Evolutionary conservation across 2,797 vertebrate genomes (phyloP).

Genomic region (Poecilia velifera): DNA sequence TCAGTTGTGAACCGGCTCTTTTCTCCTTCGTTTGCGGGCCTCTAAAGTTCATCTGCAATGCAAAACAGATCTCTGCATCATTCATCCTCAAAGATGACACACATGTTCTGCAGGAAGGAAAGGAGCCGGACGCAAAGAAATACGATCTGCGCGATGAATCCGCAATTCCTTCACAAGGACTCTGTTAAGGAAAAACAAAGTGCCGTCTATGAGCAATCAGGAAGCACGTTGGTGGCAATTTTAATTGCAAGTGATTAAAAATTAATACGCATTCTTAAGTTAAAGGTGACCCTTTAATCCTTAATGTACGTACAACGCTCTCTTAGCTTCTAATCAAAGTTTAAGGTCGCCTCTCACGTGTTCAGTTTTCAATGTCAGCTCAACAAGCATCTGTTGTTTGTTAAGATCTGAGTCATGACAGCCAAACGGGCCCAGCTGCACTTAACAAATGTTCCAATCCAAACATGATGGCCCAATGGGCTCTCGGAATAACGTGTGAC

Average conservation of each 20-base stretch:
- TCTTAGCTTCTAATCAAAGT: background rate
- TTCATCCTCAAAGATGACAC: background rate
- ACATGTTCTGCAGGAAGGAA: background rate
- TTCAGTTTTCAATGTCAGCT: background rate
- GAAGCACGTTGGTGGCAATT: background rate
- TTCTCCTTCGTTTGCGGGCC: background rate
- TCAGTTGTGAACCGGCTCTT: background rate
- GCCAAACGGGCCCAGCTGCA: slow-evolving; percentile 21
- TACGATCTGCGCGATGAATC: background rate
- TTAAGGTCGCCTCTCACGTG: background rate
- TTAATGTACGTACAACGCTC: background rate
- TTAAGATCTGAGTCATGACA: slow-evolving; percentile 25
- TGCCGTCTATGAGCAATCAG: background rate
- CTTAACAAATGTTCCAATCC: slow-evolving; percentile 25
- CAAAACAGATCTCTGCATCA: background rate
- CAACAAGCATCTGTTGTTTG: slow-evolving; percentile 8
- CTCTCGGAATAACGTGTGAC: background rate
- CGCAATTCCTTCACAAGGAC: background rate
- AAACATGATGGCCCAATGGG: slow-evolving; percentile 24
- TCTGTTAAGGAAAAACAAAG: background rate
- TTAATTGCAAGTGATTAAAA: background rate
- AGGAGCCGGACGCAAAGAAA: background rate
- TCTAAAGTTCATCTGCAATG: background rate
- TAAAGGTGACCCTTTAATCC: background rate
- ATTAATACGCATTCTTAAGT: background rate